Conservation (phyloP, 2,888 invertebrate species). For the Cryptophagus acutangulus region DNA sequence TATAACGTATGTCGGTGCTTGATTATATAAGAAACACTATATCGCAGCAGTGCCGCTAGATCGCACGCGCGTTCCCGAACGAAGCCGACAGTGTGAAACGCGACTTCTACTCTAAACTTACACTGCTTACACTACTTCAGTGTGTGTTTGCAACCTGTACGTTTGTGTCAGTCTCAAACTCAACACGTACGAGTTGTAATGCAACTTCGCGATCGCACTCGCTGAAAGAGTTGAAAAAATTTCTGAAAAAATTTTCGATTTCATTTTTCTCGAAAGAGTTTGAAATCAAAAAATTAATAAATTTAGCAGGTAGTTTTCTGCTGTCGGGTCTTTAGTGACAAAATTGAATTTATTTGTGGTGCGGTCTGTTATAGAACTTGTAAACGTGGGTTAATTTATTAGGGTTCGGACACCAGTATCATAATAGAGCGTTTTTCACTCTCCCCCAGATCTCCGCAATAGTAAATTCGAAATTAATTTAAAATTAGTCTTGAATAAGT, state of each 20-base stretch:
- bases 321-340: background rate
- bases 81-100: constrained; percentile 47
- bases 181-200: constrained; percentile 33
- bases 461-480: constrained; percentile 6
- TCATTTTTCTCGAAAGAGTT: no score
- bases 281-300: no score
- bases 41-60: constrained; percentile 42
- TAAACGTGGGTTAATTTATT: constrained; percentile 25
- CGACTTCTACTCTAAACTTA: no score
- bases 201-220: constrained; percentile 40
- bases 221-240: constrained; percentile 11
- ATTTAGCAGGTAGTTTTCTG: constrained; percentile 3
- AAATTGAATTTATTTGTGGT: constrained; percentile 24
- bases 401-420: constrained; percentile 10
- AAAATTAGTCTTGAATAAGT: background rate
- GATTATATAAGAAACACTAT: constrained; percentile 15
- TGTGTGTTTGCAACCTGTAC: constrained; percentile 49
- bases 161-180: constrained; percentile 40
- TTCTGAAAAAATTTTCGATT: background rate
- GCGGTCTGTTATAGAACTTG: constrained; percentile 28
- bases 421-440: no score
- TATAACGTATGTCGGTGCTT: background rate
- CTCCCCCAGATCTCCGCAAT: background rate
- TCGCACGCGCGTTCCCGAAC: constrained; percentile 51
- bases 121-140: constrained; percentile 52